Percentiles rank a stretch among this genome's conserved stretches.
Evolutionary conservation across 2,797 vertebrate genomes (phyloP).

Genomic region (Schizopygopsis malacanthus): DNA sequence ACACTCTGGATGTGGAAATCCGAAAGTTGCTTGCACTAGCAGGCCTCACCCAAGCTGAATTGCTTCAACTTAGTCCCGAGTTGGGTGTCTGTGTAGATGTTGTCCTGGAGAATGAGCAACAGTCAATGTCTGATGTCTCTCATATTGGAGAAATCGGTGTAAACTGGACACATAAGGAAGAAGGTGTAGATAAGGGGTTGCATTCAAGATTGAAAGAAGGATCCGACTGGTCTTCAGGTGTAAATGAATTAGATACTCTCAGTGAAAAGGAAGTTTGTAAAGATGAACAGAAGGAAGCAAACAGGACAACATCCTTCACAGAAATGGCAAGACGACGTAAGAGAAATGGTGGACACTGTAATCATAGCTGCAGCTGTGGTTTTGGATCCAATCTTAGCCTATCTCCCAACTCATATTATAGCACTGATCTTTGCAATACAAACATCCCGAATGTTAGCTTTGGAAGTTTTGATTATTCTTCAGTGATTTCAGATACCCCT

Average conservation of each 20-base stretch:
- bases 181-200: slow-evolving; percentile 55
- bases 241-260: slow-evolving; percentile 55
- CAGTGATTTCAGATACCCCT: slow-evolving; percentile 70
- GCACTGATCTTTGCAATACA: slow-evolving; percentile 65
- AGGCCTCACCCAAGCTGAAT: slow-evolving; percentile 82
- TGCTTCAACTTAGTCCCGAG: slow-evolving; percentile 83
- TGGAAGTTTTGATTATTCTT: slow-evolving; percentile 68
- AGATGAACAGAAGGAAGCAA: slow-evolving; percentile 62
- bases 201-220: slow-evolving; percentile 59
- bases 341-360: slow-evolving; percentile 62
- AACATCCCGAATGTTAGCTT: slow-evolving; percentile 65
- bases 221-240: slow-evolving; percentile 54
- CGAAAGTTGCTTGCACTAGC: slow-evolving; percentile 80
- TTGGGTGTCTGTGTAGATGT: slow-evolving; percentile 76
- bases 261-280: slow-evolving; percentile 34
- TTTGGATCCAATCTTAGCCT: slow-evolving; percentile 48
- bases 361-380: slow-evolving; percentile 56
- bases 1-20: slow-evolving; percentile 71
- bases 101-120: slow-evolving; percentile 67
- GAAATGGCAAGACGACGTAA: slow-evolving; percentile 88
- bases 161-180: slow-evolving; percentile 53
- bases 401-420: slow-evolving; percentile 72
- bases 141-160: slow-evolving; percentile 21
- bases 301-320: slow-evolving; percentile 87
- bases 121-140: slow-evolving; percentile 46